Evolutionary conservation across 2,797 vertebrate species (phyloP).

Genomic region (Hyperoplus immaculatus): DNA sequence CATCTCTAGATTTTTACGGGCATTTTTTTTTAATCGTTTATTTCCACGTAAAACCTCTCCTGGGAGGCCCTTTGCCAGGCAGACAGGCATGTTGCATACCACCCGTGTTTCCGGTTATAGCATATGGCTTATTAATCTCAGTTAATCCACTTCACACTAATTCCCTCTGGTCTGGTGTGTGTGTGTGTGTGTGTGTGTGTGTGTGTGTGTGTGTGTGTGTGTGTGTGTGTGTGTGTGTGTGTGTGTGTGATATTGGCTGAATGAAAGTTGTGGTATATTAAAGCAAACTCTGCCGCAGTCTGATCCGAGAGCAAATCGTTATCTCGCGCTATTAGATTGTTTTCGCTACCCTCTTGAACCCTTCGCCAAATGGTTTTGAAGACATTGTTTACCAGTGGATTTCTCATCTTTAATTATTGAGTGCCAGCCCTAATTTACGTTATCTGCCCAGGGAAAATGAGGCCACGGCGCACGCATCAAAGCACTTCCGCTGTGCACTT

Average conservation of each 20-base stretch:
- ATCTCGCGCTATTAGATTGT: slow-evolving; percentile 31
- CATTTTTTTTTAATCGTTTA: slow-evolving; percentile 38
- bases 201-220: too few relatives aligned
- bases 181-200: too few relatives aligned
- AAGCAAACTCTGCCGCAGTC: slow-evolving; percentile 20
- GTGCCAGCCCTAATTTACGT: slow-evolving; percentile 63
- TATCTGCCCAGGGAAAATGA: slow-evolving; percentile 66
- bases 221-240: too few relatives aligned
- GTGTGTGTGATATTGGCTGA: not conserved
- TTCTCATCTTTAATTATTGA: slow-evolving; percentile 71
- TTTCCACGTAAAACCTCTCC: slow-evolving; percentile 33
- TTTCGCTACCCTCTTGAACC: slow-evolving; percentile 49
- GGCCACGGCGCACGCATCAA: slow-evolving; percentile 50
- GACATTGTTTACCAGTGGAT: slow-evolving; percentile 64
- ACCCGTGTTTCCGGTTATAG: slow-evolving; percentile 13
- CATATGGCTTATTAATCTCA: slow-evolving; percentile 31
- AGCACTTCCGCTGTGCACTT: slow-evolving; percentile 53
- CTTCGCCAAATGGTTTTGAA: slow-evolving; percentile 40
- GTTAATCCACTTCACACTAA: slow-evolving; percentile 32
- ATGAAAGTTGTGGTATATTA: slow-evolving; percentile 27
- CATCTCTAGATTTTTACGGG: slow-evolving; percentile 30
- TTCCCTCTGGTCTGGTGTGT: slow-evolving; percentile 1
- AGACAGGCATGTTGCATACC: not conserved
- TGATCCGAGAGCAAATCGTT: slow-evolving; percentile 20
- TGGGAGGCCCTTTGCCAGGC: not conserved